These are phyloP conservation scores for Peromyscus melanophrys DNA, from an alignment of 2,797 vertebrate genomes.

Conservation along the genomic window DNA sequence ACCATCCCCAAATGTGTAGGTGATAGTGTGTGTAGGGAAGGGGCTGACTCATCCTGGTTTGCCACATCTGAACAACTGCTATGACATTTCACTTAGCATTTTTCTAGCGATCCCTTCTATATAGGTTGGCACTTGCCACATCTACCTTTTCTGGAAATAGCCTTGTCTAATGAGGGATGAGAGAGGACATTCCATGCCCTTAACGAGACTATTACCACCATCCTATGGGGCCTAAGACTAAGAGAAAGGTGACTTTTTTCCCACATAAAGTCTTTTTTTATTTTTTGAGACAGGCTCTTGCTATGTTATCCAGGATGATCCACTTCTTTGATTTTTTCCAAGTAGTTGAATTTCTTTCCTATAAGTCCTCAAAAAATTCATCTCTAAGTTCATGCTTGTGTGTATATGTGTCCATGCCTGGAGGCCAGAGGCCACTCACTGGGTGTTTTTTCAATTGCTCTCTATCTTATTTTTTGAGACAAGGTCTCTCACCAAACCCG, in stretches of 20 bases:
- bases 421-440: background rate
- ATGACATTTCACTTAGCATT: conserved; percentile 66
- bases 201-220: background rate
- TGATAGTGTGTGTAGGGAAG: conserved; percentile 11
- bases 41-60: conserved; percentile 60
- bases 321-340: conserved; percentile 50
- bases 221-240: background rate
- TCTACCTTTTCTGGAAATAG: conserved; percentile 33
- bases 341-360: conserved; percentile 49
- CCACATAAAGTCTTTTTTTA: background rate
- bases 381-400: background rate
- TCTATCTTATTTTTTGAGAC: background rate
- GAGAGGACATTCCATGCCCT: background rate
- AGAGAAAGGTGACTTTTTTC: background rate
- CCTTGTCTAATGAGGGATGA: background rate
- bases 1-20: conserved; percentile 34
- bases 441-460: background rate
- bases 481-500: background rate
- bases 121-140: conserved; percentile 11
- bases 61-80: conserved; percentile 47
- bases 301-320: background rate
- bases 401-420: background rate
- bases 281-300: background rate
- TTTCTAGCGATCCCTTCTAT: conserved; percentile 39
- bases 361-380: conserved; percentile 18